Evolutionary conservation across 1,140 invertebrate genomes (phyloP).

Genomic region (Sinella curviseta): DNA sequence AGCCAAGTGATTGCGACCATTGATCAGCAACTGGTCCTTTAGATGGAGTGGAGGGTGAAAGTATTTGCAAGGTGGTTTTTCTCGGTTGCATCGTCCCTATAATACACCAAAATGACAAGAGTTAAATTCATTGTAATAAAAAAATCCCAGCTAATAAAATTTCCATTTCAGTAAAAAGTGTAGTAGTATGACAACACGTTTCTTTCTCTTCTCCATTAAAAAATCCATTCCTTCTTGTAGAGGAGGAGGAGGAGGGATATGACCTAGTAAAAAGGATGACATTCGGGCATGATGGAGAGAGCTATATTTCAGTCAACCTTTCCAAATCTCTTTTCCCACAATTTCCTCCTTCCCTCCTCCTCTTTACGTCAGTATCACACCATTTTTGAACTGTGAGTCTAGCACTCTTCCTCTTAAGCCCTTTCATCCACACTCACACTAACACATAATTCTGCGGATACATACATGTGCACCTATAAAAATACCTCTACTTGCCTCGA

Average conservation of each 20-base stretch:
- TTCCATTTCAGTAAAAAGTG: too few species aligned
- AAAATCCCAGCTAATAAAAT: neutral
- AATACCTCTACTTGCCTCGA: neutral
- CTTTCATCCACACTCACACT: neutral
- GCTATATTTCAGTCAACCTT: slow-evolving; percentile 26
- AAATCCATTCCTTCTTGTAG: neutral
- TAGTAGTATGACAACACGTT: neutral
- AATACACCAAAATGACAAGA: slow-evolving; percentile 38
- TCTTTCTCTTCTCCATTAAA: neutral
- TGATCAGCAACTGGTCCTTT: slow-evolving; percentile 99
- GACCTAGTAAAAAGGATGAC: slow-evolving; percentile 14
- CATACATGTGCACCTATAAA: neutral
- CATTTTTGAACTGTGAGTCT: neutral
- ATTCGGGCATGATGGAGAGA: slow-evolving; percentile 17
- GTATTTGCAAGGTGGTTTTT: slow-evolving; percentile 99
- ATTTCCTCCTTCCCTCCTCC: slow-evolving; percentile 22
- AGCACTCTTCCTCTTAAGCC: neutral
- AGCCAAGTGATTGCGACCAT: slow-evolving; percentile 97
- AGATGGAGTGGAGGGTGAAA: slow-evolving; percentile 99
- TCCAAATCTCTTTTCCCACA: slow-evolving; percentile 25
- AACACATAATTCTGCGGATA: neutral
- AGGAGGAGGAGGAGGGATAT: neutral
- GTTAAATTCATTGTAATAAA: neutral
- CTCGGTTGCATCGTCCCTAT: slow-evolving; percentile 98
- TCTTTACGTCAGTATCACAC: slow-evolving; percentile 1